Percentiles rank a stretch among this genome's conserved stretches.
Evolutionary conservation across 2,113 vertebrate genomes (phyloP).

Genomic region (Scalopus aquaticus): DNA sequence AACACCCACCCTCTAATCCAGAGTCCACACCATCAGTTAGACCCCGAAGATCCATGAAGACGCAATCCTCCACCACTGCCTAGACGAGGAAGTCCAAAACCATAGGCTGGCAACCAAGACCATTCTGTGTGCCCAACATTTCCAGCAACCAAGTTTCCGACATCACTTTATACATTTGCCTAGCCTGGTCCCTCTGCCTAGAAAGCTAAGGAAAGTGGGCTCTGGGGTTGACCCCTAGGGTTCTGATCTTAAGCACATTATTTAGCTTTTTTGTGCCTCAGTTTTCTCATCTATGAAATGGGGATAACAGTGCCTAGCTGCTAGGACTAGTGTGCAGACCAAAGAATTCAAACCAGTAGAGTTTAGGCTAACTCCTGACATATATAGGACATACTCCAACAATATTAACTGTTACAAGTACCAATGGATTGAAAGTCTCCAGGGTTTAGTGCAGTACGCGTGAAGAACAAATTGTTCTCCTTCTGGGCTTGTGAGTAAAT

Average conservation of each 20-base stretch:
- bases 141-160: neutral
- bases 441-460: neutral
- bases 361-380: neutral
- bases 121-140: neutral
- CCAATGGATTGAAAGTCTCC: neutral
- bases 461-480: neutral
- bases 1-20: neutral
- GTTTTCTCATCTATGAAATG: neutral
- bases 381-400: neutral
- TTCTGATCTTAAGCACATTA: neutral
- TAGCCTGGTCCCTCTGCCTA: neutral
- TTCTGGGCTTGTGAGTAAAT: neutral
- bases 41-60: neutral
- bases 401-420: neutral
- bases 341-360: neutral
- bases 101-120: neutral
- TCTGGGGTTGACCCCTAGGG: neutral
- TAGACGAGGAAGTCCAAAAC: neutral
- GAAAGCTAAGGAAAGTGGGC: neutral
- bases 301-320: neutral
- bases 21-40: neutral
- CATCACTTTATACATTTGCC: neutral
- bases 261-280: neutral
- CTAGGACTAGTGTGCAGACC: neutral
- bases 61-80: neutral